Conservation (phyloP, 2,888 invertebrate genomes). For the Acrobasis suavella region DNA sequence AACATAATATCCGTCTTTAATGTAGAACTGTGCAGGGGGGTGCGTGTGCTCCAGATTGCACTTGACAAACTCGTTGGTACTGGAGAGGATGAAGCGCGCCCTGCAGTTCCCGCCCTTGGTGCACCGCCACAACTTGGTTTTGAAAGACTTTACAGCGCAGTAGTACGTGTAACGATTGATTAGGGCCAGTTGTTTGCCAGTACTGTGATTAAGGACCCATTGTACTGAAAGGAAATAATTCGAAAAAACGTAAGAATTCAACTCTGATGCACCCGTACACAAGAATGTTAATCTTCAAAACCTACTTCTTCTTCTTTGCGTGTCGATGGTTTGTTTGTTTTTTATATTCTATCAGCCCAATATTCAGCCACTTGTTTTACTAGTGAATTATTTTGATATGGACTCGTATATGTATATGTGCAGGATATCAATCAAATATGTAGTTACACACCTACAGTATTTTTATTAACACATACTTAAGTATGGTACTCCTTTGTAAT, state of each 20-base stretch:
- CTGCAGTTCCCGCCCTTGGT: slow-evolving; percentile 36
- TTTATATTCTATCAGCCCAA: too few species aligned
- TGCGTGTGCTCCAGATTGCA: slow-evolving; percentile 30
- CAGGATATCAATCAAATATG: too few species aligned
- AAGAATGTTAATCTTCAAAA: too few species aligned
- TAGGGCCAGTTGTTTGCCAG: slow-evolving; percentile 34
- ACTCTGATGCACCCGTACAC: not conserved
- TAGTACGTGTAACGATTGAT: slow-evolving; percentile 35
- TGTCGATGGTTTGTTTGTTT: too few species aligned
- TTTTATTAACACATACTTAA: too few species aligned
- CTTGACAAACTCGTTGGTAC: slow-evolving; percentile 3
- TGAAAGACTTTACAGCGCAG: slow-evolving; percentile 11
- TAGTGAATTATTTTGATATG: too few species aligned
- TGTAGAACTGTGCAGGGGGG: slow-evolving; percentile 26
- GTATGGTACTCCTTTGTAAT: too few species aligned
- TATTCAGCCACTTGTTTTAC: too few species aligned
- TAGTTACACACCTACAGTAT: too few species aligned
- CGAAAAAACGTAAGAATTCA: not conserved
- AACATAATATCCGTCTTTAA: slow-evolving; percentile 33
- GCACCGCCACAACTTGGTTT: slow-evolving; percentile 34
- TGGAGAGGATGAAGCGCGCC: slow-evolving; percentile 29
- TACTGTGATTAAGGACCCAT: slow-evolving; percentile 28
- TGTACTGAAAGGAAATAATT: slow-evolving; percentile 33
- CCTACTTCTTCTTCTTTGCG: too few species aligned
- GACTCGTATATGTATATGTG: too few species aligned